Conservation (phyloP, 1,140 invertebrate genomes). For the Drosophila prosaltans region DNA sequence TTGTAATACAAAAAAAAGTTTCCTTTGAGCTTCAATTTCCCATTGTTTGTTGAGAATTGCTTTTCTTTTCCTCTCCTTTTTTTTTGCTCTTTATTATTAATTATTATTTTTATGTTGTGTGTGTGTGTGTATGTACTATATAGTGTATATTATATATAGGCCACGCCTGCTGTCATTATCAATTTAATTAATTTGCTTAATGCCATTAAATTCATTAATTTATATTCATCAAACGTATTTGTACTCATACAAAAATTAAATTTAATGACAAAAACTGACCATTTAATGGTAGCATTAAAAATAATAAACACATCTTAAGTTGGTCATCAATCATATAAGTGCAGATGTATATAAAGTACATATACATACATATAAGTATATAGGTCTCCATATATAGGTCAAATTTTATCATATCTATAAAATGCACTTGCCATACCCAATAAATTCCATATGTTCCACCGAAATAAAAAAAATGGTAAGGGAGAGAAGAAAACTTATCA, state of each 20-base stretch:
- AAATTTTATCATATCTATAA: slow-evolving; percentile 70
- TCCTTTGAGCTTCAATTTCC: slow-evolving; percentile 1
- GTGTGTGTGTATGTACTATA: slow-evolving; percentile 17
- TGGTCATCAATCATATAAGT: slow-evolving; percentile 11
- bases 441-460: slow-evolving; percentile 44
- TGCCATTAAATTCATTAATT: slow-evolving; percentile 58
- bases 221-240: slow-evolving; percentile 57
- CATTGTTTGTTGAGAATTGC: slow-evolving; percentile 3
- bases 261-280: slow-evolving; percentile 50
- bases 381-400: slow-evolving; percentile 45
- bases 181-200: slow-evolving; percentile 69
- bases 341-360: slow-evolving; percentile 10
- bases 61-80: background rate
- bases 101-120: slow-evolving; percentile 37
- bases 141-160: background rate
- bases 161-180: slow-evolving; percentile 22
- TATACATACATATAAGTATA: slow-evolving; percentile 29
- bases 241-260: slow-evolving; percentile 32
- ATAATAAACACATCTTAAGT: slow-evolving; percentile 10
- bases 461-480: background rate
- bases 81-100: slow-evolving; percentile 22
- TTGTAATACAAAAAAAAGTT: background rate
- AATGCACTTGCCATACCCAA: slow-evolving; percentile 68
- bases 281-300: slow-evolving; percentile 25
- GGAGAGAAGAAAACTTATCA: slow-evolving; percentile 45